Conservation (phyloP, 1,140 invertebrate genomes). For the Drosophila kepulauana region DNA sequence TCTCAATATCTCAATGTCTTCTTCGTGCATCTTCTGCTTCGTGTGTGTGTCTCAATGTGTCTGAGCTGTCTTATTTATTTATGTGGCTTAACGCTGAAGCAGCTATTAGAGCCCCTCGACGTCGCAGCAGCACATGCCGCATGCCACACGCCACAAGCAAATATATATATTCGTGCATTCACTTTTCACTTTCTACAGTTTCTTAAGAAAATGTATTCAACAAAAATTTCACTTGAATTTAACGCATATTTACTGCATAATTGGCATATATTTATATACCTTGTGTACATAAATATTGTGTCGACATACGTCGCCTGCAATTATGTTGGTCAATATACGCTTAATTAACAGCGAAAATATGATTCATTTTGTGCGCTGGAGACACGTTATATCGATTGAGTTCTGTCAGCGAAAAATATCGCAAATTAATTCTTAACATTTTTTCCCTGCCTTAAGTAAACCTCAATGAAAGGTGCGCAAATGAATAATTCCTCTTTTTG, state of each 20-base stretch:
- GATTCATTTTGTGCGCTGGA: background rate
- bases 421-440: slow-evolving; percentile 24
- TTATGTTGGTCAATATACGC: slow-evolving; percentile 42
- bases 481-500: slow-evolving; percentile 8
- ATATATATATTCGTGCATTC: background rate
- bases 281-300: slow-evolving; percentile 18
- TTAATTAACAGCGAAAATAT: slow-evolving; percentile 30
- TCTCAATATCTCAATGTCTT: slow-evolving; percentile 28
- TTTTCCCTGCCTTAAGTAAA: background rate
- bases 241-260: slow-evolving; percentile 11
- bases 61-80: slow-evolving; percentile 37
- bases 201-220: slow-evolving; percentile 1
- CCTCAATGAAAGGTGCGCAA: background rate
- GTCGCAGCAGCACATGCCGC: background rate
- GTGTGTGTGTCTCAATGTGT: background rate
- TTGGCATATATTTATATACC: slow-evolving; percentile 11
- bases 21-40: background rate
- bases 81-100: slow-evolving; percentile 21
- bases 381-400: slow-evolving; percentile 1
- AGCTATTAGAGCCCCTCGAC: slow-evolving; percentile 27
- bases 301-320: slow-evolving; percentile 7
- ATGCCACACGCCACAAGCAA: background rate
- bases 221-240: background rate
- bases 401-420: slow-evolving; percentile 2
- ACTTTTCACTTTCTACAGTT: background rate